Percentiles rank a stretch among this genome's conserved stretches.
Evolutionary conservation across 1,140 invertebrate species (phyloP).

Genomic region (Oryzaephilus surinamensis): DNA sequence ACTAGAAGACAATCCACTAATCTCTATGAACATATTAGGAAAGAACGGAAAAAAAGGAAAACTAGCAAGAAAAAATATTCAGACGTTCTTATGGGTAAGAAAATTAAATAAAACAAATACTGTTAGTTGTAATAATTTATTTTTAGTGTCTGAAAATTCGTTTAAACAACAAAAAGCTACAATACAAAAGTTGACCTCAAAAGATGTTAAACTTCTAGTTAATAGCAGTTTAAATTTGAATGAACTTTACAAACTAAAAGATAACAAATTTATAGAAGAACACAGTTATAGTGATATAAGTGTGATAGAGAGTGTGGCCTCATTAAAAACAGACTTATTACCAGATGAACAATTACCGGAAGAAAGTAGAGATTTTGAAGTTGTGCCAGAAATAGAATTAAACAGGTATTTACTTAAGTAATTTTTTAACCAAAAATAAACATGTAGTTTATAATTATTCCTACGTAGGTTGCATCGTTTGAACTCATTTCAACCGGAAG

Average conservation of each 20-base stretch:
- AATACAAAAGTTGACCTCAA: conserved; percentile 50
- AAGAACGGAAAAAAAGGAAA: too few species aligned
- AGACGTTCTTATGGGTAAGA: too few species aligned
- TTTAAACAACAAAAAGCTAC: conserved; percentile 51
- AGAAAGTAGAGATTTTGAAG: conserved; percentile 14
- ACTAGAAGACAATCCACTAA: too few species aligned
- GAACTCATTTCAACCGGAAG: conserved; percentile 20
- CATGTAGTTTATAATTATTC: conserved; percentile 5
- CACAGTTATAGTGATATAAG: conserved; percentile 30
- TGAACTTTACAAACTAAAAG: conserved; percentile 43
- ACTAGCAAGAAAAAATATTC: too few species aligned
- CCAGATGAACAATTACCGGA: conserved; percentile 1
- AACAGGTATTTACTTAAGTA: conserved; percentile 24
- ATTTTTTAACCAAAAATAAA: conserved; percentile 11
- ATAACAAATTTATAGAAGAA: conserved; percentile 32
- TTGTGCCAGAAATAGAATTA: not conserved
- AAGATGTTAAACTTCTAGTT: conserved; percentile 51
- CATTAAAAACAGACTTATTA: conserved; percentile 3
- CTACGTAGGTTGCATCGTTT: conserved; percentile 2
- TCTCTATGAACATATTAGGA: too few species aligned
- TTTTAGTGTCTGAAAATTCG: conserved; percentile 47
- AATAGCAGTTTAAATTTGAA: conserved; percentile 43
- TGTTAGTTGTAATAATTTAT: conserved; percentile 12
- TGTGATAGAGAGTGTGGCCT: conserved; percentile 16
- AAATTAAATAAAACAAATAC: conserved; percentile 10